Conservation (phyloP, 2,797 vertebrate genomes). For the Enoplosus armatus region DNA sequence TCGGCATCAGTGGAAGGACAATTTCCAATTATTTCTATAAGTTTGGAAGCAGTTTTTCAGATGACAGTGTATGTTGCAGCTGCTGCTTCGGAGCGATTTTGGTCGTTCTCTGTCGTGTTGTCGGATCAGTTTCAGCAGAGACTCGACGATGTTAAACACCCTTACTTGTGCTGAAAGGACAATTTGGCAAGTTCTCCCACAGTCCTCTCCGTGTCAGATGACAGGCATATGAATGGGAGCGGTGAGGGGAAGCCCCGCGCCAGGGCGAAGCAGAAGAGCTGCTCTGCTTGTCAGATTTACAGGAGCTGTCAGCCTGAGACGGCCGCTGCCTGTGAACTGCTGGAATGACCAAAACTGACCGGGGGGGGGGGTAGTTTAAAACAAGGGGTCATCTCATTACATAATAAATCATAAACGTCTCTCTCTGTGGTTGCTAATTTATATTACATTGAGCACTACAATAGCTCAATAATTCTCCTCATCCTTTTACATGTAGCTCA, state of each 20-base stretch:
- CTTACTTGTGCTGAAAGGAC: too few species aligned
- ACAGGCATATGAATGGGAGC: slow-evolving; percentile 40
- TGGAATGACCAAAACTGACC: slow-evolving; percentile 51
- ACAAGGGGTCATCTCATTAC: slow-evolving; percentile 19
- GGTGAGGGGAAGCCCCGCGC: slow-evolving; percentile 59
- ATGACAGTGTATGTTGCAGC: not conserved
- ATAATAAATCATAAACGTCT: slow-evolving; percentile 19
- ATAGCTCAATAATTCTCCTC: slow-evolving; percentile 7
- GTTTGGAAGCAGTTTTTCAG: not conserved
- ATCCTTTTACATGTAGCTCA: slow-evolving; percentile 5
- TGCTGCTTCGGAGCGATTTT: not conserved
- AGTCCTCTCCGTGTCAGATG: slow-evolving; percentile 38
- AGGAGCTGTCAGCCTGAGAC: slow-evolving; percentile 53
- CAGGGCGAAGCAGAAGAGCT: slow-evolving; percentile 17
- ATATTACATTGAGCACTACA: not conserved
- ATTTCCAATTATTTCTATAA: not conserved
- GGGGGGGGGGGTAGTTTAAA: slow-evolving; percentile 12
- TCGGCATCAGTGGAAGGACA: not conserved
- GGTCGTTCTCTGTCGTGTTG: too few species aligned
- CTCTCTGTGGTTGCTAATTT: slow-evolving; percentile 28
- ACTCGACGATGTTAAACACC: too few species aligned
- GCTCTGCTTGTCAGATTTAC: slow-evolving; percentile 58
- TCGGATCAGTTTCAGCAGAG: too few species aligned
- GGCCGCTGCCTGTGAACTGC: slow-evolving; percentile 23
- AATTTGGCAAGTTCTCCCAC: slow-evolving; percentile 36